A percentile compares a stretch with the other conserved stretches of the same genome.
Evolutionary conservation across 2,113 vertebrate species (phyloP).

Genomic region (Erinaceus europaeus): DNA sequence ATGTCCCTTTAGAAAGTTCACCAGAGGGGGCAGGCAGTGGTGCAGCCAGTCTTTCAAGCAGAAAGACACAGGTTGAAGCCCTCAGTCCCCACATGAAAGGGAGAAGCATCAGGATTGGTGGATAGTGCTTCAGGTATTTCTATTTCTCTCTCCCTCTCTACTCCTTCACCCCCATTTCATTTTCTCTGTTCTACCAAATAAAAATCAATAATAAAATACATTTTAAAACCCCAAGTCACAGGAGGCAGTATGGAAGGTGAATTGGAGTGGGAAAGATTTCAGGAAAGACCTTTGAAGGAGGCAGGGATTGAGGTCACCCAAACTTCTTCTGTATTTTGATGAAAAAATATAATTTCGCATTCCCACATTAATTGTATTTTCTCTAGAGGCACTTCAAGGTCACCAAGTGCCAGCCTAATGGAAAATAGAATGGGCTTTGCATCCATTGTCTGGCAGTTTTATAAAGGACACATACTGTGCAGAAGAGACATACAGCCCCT

Average conservation of each 20-base stretch:
- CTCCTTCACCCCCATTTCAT: too few species aligned
- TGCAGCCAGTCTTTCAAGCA: too few species aligned
- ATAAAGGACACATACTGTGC: slow-evolving; percentile 54
- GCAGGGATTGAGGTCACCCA: background rate
- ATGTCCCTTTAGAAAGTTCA: background rate
- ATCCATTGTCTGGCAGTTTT: slow-evolving; percentile 52
- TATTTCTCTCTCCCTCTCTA: too few species aligned
- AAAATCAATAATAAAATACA: too few species aligned
- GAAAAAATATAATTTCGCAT: background rate
- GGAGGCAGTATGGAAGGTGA: background rate
- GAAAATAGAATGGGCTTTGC: slow-evolving; percentile 33
- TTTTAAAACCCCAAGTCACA: too few species aligned
- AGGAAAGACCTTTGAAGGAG: background rate
- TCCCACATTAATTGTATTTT: slow-evolving; percentile 37
- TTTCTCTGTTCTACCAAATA: too few species aligned
- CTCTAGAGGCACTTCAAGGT: slow-evolving; percentile 49
- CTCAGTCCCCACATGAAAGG: too few species aligned
- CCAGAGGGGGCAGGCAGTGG: too few species aligned
- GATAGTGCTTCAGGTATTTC: too few species aligned
- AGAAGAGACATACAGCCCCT: slow-evolving; percentile 61
- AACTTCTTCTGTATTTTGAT: slow-evolving; percentile 3
- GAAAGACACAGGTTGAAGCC: too few species aligned
- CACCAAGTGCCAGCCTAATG: slow-evolving; percentile 36
- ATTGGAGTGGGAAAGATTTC: background rate
- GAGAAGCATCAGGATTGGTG: too few species aligned